Evolutionary conservation across 1,140 invertebrate species (phyloP), one percentile per base, ranked within the genome.

Genomic region (Aphaenogaster rudis): DNA sequence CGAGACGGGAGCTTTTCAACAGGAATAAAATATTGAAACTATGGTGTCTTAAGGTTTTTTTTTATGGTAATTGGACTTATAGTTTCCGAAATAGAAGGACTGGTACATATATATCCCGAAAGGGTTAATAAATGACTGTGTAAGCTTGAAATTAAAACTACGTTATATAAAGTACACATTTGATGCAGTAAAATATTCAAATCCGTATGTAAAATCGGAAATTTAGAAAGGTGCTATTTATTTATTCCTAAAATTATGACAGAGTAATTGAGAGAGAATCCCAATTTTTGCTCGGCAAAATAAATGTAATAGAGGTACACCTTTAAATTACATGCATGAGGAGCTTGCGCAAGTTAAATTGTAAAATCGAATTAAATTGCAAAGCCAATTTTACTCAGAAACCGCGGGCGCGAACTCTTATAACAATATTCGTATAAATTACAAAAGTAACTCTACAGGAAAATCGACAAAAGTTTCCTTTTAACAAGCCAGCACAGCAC

Each of bases 381-480:
- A 52, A 54, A 67, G 54, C 17, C 13, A 67, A 66, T 67, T 64
- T 79, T 21, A 21, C n/a, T 21, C 48, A n/a, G 11, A 42, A 48
- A 67, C 33, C 33, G 7, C 48, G 28, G 8, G n/a, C 9, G 15
- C 13, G 42, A 42, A 57, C 13, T 48, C 57, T 50, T 17, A 36
- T 15, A 39, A 69, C 13, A 54, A 69, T 69, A 69, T 81, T 81
- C 36, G 42, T 69, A 42, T 45, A 69, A 81, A 57, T 13, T 48
- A 4, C 15, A 54, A 67, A 69, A 36, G 33, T 50, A 50, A 45
- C 7, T 42, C 48, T 2, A 21, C 6, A 5, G 15, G 11, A 67
- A 54, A 80, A 54, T 15, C 63, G 66, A 81, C 45, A 69, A 81
- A 81, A 66, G 36, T 42, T 69, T 66, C 50, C 15, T 81, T 81